Conservation (phyloP, 1,140 invertebrate genomes). For the Goniozus legneri region DNA sequence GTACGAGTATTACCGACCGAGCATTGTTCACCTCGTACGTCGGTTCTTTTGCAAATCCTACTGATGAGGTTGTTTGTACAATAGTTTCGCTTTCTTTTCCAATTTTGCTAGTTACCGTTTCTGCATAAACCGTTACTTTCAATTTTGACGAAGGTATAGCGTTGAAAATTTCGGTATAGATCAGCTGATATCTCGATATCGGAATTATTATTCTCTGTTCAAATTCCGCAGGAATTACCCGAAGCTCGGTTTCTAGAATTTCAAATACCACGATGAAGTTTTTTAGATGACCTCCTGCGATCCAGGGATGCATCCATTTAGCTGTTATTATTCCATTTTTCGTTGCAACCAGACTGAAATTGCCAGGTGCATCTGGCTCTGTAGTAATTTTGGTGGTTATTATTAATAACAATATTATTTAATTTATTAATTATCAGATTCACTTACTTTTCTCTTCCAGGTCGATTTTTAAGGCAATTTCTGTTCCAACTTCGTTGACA, state of each 20-base stretch:
- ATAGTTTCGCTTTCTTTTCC: not conserved
- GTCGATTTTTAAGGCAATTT: not conserved
- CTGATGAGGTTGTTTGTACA: slow-evolving; percentile 3
- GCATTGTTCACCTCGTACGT: not conserved
- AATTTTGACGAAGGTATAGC: slow-evolving; percentile 23
- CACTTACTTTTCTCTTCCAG: slow-evolving; percentile 15
- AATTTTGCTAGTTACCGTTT: slow-evolving; percentile 7
- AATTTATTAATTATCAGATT: slow-evolving; percentile 12
- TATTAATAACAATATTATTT: not conserved
- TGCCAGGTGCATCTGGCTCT: slow-evolving; percentile 9
- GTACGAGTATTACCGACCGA: slow-evolving; percentile 17
- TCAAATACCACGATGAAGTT: slow-evolving; percentile 9
- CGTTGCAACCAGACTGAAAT: not conserved
- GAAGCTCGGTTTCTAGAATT: not conserved
- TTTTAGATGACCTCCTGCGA: slow-evolving; percentile 7
- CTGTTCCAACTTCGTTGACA: not conserved
- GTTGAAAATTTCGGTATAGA: slow-evolving; percentile 13
- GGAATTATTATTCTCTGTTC: not conserved
- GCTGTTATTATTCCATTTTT: slow-evolving; percentile 11
- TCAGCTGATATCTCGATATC: slow-evolving; percentile 5
- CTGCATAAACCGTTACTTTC: slow-evolving; percentile 12
- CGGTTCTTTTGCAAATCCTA: slow-evolving; percentile 12
- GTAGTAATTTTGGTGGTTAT: slow-evolving; percentile 5
- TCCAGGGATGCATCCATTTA: slow-evolving; percentile 27
- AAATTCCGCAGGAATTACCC: not conserved